Conservation (phyloP, 1,140 invertebrate genomes). For the Temnothorax longispinosus region DNA sequence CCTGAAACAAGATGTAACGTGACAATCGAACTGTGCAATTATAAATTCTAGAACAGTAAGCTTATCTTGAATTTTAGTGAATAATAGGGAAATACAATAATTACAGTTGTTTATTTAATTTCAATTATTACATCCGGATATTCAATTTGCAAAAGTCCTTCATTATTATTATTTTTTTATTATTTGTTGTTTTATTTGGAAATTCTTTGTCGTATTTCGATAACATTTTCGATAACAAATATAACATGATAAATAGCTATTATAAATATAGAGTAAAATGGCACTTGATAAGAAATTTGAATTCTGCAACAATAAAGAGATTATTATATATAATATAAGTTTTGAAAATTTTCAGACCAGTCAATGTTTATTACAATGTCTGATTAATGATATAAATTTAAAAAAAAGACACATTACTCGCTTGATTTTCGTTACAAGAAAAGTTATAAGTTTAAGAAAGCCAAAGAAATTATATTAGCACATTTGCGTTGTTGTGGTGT, state of each 20-base stretch:
- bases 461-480: not conserved
- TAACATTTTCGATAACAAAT: not conserved
- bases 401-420: too few relatives aligned
- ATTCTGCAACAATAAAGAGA: not conserved
- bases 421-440: too few relatives aligned
- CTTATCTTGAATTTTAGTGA: not conserved
- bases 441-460: not conserved
- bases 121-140: not conserved
- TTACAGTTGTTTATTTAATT: not conserved
- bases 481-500: not conserved
- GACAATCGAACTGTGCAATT: not conserved
- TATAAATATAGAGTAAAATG: not conserved
- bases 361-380: not conserved
- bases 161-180: not conserved
- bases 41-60: not conserved
- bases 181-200: not conserved
- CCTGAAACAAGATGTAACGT: conserved; percentile 85
- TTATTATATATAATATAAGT: not conserved
- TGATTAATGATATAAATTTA: not conserved
- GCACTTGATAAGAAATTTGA: not conserved
- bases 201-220: not conserved
- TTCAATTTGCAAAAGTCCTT: not conserved
- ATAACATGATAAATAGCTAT: not conserved
- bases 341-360: not conserved
- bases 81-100: not conserved